Evolutionary conservation across 2,113 vertebrate genomes (phyloP).

Genomic region (Python bivittatus): DNA sequence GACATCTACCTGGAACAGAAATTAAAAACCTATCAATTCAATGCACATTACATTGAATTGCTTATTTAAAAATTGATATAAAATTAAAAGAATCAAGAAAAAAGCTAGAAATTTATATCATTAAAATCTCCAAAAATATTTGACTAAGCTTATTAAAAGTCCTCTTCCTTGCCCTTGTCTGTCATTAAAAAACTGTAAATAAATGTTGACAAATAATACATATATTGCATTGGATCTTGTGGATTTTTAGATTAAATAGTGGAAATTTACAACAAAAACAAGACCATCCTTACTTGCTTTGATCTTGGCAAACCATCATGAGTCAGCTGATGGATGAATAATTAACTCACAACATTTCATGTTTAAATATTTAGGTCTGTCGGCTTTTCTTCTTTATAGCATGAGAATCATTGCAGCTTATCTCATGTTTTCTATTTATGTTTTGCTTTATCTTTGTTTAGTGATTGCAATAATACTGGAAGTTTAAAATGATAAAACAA

Average conservation of each 20-base stretch:
- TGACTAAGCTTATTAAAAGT: background rate
- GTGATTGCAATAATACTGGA: background rate
- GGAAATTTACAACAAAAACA: background rate
- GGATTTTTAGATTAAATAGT: background rate
- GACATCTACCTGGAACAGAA: background rate
- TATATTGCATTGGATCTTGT: background rate
- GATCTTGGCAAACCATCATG: background rate
- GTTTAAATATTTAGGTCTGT: background rate
- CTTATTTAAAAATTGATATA: background rate
- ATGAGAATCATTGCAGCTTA: background rate
- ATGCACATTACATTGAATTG: background rate
- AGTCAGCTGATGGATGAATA: background rate
- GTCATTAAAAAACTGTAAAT: background rate
- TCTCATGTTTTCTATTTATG: background rate
- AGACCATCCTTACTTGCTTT: background rate
- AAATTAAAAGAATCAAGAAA: background rate
- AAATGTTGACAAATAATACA: background rate
- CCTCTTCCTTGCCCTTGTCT: background rate
- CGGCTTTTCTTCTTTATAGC: background rate
- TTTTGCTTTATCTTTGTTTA: background rate
- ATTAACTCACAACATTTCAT: slow-evolving; percentile 2
- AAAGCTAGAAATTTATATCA: background rate
- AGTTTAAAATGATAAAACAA: background rate
- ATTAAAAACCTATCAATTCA: background rate
- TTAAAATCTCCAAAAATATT: background rate